Percentiles rank a stretch among this genome's conserved stretches.
These are phyloP conservation scores for Pocillopora grandis DNA, from an alignment of 92 coral and sea anemone species.

Conservation along the genomic window DNA sequence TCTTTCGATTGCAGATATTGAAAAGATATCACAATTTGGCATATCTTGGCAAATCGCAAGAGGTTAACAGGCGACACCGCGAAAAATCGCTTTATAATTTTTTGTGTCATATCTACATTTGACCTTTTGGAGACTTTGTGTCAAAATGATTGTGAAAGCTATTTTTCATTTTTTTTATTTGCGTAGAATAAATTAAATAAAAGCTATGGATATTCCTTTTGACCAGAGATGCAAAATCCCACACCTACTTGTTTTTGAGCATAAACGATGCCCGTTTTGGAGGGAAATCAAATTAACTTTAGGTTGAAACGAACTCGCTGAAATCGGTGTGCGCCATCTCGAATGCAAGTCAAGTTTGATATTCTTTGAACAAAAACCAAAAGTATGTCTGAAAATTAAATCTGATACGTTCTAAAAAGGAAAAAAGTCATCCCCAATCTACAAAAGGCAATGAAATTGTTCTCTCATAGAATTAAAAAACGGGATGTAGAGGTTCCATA, in stretches of 20 bases:
- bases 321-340: background rate
- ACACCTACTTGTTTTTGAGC: background rate
- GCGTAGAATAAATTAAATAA: background rate
- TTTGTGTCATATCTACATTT: background rate
- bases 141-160: background rate
- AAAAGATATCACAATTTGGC: slow-evolving; percentile 1
- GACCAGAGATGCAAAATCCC: background rate
- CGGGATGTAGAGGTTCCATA: no score
- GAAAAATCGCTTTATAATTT: background rate
- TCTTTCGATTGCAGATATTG: slow-evolving; percentile 5
- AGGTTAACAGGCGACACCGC: background rate
- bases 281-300: background rate
- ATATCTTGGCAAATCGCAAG: background rate
- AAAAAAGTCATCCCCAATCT: no score
- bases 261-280: background rate
- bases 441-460: no score
- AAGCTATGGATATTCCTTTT: slow-evolving; percentile 4
- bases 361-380: background rate
- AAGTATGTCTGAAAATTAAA: background rate
- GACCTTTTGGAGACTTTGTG: background rate
- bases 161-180: background rate
- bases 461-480: no score
- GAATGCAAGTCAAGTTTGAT: no score
- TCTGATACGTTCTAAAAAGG: no score
- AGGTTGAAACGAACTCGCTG: no score